These are phyloP conservation scores for Thalassarche chlororhynchos DNA, from an alignment of 2,113 vertebrate species.

Conservation along the genomic window DNA sequence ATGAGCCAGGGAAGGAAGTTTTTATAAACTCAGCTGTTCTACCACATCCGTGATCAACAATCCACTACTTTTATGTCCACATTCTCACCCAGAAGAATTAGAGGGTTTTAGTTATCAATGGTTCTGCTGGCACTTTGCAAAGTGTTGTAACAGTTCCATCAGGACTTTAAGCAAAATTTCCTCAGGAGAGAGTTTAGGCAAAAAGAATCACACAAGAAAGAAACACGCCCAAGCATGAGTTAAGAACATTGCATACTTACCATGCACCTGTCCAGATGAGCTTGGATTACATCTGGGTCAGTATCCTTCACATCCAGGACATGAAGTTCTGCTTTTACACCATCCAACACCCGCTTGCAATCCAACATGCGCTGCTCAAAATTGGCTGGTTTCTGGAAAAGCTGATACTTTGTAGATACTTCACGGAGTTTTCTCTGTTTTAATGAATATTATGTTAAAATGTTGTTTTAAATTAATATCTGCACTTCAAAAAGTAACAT, in stretches of 20 bases:
- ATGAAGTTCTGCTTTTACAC: slow-evolving; percentile 88
- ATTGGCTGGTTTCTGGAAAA: slow-evolving; percentile 98
- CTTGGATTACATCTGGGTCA: slow-evolving; percentile 89
- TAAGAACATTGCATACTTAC: slow-evolving; percentile 66
- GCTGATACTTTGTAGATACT: slow-evolving; percentile 94
- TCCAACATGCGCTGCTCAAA: slow-evolving; percentile 98
- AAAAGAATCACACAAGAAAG: background rate
- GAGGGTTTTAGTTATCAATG: background rate
- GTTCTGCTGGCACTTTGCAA: background rate
- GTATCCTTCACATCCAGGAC: slow-evolving; percentile 86
- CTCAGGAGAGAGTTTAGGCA: background rate
- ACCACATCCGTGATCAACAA: background rate
- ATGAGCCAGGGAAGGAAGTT: background rate
- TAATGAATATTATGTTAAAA: background rate
- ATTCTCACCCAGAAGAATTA: background rate
- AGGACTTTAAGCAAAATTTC: background rate
- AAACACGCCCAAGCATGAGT: background rate
- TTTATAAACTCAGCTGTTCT: background rate
- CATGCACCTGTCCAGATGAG: slow-evolving; percentile 90
- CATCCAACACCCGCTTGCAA: slow-evolving; percentile 89
- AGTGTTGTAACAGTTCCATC: background rate
- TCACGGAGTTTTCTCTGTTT: slow-evolving; percentile 93
- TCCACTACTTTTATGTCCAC: background rate
- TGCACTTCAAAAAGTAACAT: background rate
- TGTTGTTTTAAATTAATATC: background rate